Evolutionary conservation across 2,797 vertebrate species (phyloP), one percentile per base, ranked within the genome.

Genomic region (Peromyscus attwateri): DNA sequence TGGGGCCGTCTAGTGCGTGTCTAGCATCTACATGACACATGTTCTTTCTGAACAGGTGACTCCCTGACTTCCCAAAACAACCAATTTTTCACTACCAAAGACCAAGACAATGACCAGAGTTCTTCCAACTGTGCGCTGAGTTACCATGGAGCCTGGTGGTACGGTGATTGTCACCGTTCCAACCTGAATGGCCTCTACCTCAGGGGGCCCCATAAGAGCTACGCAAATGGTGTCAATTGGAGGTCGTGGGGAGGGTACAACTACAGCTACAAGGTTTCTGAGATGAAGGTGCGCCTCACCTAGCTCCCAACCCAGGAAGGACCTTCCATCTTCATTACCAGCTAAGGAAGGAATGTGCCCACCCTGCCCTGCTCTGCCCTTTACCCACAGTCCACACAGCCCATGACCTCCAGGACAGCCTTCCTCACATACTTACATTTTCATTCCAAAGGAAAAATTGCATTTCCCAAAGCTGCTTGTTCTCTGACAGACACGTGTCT

Each of bases 121-220:
- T 0, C 96, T 3, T 25, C 52, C 3, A 96, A 29, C 87, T 98
- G 98, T 34, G 98, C 97, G 0, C 3, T 6, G 43, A 0, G 0
- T 0, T 98, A 91, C 95, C 89, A 55, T 5, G 98, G 98, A 40
- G 98, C 70, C 0, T 99, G 98, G 98, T 98, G 98, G 98, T 98
- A 97, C 34, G 14, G 5, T 0, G 1, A 75, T 0, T 98, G 97
- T 27, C 98, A 98, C n/a, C 0, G 2, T 40, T 98, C 97, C 10
- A 98, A 98, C 64, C 97, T 98, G n/a, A 98, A 98, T 0, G 98
- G 98, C 1, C 95, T 68, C 29, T 98, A 98, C 89, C 97, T 98
- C 10, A 1, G 64, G 37, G 98, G 98, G 0, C 0, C 11, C 0
- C 98, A 98, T 0, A 3, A 21, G 0, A 98, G 95, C 75, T 98